Conservation (phyloP, 2,888 invertebrate species). For the Axea sp. region DNA sequence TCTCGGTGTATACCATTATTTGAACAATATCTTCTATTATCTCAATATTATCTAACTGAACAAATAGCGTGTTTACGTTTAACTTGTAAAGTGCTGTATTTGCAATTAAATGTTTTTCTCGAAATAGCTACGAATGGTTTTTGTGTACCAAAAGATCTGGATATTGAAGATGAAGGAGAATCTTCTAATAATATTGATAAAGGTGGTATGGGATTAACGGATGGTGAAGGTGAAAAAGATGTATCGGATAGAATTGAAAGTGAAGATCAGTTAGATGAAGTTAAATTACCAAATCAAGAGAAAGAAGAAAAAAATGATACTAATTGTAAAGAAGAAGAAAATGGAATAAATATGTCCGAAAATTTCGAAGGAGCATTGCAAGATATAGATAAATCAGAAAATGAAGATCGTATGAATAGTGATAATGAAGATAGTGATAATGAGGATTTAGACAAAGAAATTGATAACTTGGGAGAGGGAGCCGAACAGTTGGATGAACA, state of each 20-base stretch:
- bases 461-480: constrained; percentile 96
- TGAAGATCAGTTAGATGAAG: constrained; percentile 96
- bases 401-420: constrained; percentile 84
- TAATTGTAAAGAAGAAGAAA: constrained; percentile 92
- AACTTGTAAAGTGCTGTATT: constrained; percentile 90
- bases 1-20: constrained; percentile 84
- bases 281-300: constrained; percentile 89
- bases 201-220: constrained; percentile 93
- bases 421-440: constrained; percentile 84
- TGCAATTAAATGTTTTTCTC: constrained; percentile 90
- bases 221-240: constrained; percentile 95
- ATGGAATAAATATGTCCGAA: constrained; percentile 97
- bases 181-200: constrained; percentile 81
- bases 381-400: constrained; percentile 85
- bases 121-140: constrained; percentile 93
- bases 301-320: constrained; percentile 84
- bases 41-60: constrained; percentile 89
- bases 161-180: constrained; percentile 83
- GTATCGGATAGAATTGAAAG: constrained; percentile 95
- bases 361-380: constrained; percentile 95
- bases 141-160: constrained; percentile 93
- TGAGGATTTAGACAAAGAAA: constrained; percentile 95
- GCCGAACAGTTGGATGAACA: constrained; percentile 90
- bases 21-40: constrained; percentile 87
- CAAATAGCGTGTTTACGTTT: constrained; percentile 89